phyloP scores from a whole-genome alignment of 2,888 invertebrate genomes.

The Campoplex nolae region DNA sequence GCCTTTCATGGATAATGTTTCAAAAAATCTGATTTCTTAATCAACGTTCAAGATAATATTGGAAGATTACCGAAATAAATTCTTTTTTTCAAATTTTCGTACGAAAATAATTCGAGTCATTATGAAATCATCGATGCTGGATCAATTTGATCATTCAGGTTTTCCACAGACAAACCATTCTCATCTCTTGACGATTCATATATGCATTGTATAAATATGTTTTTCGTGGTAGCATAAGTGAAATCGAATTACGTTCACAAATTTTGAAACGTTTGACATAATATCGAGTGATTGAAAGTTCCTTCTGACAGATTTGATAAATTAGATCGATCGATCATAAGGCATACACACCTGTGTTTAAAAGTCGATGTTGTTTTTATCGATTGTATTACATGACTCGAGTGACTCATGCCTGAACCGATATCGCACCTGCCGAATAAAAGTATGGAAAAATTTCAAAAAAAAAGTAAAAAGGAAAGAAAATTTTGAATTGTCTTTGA shows the following conservation, averaged over 20 bases:
- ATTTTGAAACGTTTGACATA: neutral
- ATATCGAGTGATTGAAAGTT: constrained; percentile 10
- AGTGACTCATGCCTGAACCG: neutral
- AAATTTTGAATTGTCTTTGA: neutral
- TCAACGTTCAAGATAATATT: neutral
- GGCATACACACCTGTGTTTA: neutral
- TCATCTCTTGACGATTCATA: neutral
- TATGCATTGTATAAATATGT: neutral
- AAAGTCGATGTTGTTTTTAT: constrained; percentile 8
- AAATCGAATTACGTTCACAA: neutral
- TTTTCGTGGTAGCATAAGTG: neutral
- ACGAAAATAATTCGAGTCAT: neutral
- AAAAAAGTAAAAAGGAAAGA: neutral
- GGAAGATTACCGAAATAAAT: neutral
- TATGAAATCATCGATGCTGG: neutral
- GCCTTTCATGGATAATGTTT: neutral
- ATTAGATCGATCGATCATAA: constrained; percentile 15
- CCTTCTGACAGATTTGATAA: constrained; percentile 8
- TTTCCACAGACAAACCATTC: neutral
- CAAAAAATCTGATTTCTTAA: neutral
- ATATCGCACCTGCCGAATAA: neutral
- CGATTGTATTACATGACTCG: neutral
- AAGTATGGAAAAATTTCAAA: neutral
- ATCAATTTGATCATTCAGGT: neutral
- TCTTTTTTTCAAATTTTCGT: neutral